These are phyloP conservation scores for Lophochroa leadbeateri DNA, from an alignment of 2,113 vertebrate genomes.

Conservation along the genomic window DNA sequence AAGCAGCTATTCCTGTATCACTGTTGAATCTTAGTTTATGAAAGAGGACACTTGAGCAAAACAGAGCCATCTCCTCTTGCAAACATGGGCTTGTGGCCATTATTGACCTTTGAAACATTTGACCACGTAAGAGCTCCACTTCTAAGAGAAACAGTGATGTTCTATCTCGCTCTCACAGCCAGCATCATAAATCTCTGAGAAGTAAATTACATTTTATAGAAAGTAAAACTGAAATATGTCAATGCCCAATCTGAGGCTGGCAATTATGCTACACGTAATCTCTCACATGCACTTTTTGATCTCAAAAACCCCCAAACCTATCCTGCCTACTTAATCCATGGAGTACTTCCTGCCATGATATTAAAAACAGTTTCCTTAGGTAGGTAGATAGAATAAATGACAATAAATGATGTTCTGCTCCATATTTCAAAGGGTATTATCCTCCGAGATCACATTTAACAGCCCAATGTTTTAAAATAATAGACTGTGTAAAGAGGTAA, in stretches of 20 bases:
- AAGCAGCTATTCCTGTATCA: neutral
- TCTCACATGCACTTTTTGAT: neutral
- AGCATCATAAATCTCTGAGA: neutral
- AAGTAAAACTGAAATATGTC: slow-evolving; percentile 22
- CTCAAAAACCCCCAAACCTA: neutral
- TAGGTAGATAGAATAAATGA: neutral
- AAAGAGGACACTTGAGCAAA: neutral
- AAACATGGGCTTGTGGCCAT: neutral
- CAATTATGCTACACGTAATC: neutral
- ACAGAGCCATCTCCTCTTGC: neutral
- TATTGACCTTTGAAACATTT: neutral
- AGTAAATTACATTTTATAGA: slow-evolving; percentile 18
- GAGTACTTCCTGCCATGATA: slow-evolving; percentile 21
- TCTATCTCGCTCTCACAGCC: slow-evolving; percentile 7
- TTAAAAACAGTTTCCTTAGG: neutral
- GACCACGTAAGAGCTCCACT: neutral
- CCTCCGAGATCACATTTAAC: neutral
- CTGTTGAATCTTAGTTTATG: neutral
- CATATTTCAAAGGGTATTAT: slow-evolving; percentile 22
- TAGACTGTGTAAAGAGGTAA: neutral
- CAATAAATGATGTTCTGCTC: neutral
- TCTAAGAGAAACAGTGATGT: neutral
- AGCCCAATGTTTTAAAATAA: slow-evolving; percentile 26
- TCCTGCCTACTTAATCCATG: neutral
- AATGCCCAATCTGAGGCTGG: neutral